phyloP scores from a whole-genome alignment of 1,140 invertebrate species.

The Palaemon carinicauda region DNA sequence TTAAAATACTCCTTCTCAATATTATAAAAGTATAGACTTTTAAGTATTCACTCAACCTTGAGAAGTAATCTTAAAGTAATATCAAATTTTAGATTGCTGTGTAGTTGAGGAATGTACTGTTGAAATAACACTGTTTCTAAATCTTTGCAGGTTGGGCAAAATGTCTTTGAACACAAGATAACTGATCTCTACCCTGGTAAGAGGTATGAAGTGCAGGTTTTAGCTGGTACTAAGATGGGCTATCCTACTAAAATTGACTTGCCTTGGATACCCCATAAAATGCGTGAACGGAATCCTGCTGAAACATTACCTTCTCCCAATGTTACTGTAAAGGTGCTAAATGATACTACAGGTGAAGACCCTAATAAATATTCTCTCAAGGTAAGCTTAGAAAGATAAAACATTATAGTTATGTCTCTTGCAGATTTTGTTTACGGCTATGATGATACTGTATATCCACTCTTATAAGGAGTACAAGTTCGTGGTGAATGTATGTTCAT shows the following conservation, averaged over 20 bases:
- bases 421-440: neutral
- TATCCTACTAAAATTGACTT: slow-evolving; percentile 62
- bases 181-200: slow-evolving; percentile 69
- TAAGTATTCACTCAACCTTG: too few species aligned
- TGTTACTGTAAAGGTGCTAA: slow-evolving; percentile 38
- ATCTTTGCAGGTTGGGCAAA: slow-evolving; percentile 65
- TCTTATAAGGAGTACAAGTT: too few species aligned
- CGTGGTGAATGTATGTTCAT: too few species aligned
- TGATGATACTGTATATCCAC: too few species aligned
- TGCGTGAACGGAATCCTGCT: slow-evolving; percentile 63
- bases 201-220: slow-evolving; percentile 70
- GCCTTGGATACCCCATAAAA: slow-evolving; percentile 68
- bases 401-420: neutral
- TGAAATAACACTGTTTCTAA: neutral
- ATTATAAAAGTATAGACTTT: too few species aligned
- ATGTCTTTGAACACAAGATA: slow-evolving; percentile 39
- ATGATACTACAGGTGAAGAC: slow-evolving; percentile 13
- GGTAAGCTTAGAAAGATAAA: neutral
- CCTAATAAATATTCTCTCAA: slow-evolving; percentile 16
- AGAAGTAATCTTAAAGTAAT: too few species aligned
- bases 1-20: too few species aligned
- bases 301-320: slow-evolving; percentile 18
- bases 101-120: too few species aligned
- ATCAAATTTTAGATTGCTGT: too few species aligned
- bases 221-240: slow-evolving; percentile 66